A percentile compares a stretch with the other conserved stretches of the same genome.
These are phyloP conservation scores for Teleopsis dalmanni DNA, from an alignment of 1,140 invertebrate species.

Conservation along the genomic window DNA sequence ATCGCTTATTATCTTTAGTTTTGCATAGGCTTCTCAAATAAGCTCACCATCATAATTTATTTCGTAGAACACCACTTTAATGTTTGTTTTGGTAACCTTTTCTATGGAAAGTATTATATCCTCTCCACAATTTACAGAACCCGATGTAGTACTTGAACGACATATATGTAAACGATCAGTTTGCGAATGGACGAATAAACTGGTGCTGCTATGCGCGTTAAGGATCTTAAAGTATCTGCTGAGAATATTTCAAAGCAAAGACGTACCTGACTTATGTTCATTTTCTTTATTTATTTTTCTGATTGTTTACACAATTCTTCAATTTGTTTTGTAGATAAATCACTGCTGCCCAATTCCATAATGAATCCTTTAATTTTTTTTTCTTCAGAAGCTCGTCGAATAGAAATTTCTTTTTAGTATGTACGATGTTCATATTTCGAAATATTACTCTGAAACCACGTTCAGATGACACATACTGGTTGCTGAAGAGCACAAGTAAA, in stretches of 20 bases:
- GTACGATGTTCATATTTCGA: constrained; percentile 70
- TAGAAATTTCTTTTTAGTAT: constrained; percentile 68
- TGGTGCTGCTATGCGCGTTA: constrained; percentile 50
- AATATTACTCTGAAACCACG: constrained; percentile 49
- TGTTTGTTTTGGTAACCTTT: constrained; percentile 88
- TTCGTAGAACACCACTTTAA: constrained; percentile 73
- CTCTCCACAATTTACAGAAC: constrained; percentile 67
- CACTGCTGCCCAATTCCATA: constrained; percentile 41
- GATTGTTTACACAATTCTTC: constrained; percentile 41
- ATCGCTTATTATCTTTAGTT: no score
- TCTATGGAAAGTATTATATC: constrained; percentile 82
- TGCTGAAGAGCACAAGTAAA: no score
- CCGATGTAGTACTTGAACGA: constrained; percentile 65
- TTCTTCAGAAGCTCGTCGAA: constrained; percentile 56
- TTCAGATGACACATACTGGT: constrained; percentile 26
- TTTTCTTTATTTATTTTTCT: constrained; percentile 57
- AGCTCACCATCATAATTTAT: constrained; percentile 56
- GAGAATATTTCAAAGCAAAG: constrained; percentile 69
- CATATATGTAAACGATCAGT: constrained; percentile 82
- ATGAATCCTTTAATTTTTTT: constrained; percentile 48
- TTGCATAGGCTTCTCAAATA: constrained; percentile 65
- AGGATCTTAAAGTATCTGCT: constrained; percentile 47
- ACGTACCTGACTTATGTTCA: constrained; percentile 71
- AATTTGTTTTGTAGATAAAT: constrained; percentile 28
- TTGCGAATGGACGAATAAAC: constrained; percentile 65